These are phyloP conservation scores for Kryptopterus vitreolus DNA, from an alignment of 2,797 vertebrate species.

Conservation along the genomic window DNA sequence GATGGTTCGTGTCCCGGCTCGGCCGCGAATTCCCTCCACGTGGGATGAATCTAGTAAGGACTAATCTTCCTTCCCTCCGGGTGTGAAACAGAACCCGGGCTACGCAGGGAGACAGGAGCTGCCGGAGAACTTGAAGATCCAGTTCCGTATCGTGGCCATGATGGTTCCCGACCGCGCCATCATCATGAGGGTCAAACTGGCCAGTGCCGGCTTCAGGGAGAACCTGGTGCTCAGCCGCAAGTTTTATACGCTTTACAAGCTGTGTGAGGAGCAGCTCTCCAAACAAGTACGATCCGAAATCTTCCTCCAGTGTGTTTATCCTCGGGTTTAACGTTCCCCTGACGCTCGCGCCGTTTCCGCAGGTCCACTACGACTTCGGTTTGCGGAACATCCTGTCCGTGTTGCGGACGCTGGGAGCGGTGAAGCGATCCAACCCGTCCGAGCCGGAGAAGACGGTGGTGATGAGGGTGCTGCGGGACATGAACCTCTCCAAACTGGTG, in stretches of 20 bases:
- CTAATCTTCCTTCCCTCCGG: too few relatives aligned
- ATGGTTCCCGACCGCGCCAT: slow-evolving; percentile 97
- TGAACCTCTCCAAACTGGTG: slow-evolving; percentile 97
- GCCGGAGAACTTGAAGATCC: slow-evolving; percentile 96
- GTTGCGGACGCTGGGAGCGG: slow-evolving; percentile 86
- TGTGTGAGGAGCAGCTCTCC: slow-evolving; percentile 96
- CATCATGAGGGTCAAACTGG: slow-evolving; percentile 94
- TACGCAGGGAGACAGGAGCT: slow-evolving; percentile 94
- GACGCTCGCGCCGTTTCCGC: slow-evolving; percentile 32
- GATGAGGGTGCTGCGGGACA: slow-evolving; percentile 94
- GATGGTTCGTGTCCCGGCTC: slow-evolving; percentile 89
- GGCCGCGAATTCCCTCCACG: too few relatives aligned
- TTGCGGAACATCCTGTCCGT: slow-evolving; percentile 94
- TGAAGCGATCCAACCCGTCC: slow-evolving; percentile 84
- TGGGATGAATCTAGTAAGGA: too few relatives aligned
- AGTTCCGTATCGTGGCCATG: slow-evolving; percentile 95
- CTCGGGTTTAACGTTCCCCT: too few relatives aligned
- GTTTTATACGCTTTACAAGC: slow-evolving; percentile 92
- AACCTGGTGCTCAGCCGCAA: slow-evolving; percentile 91
- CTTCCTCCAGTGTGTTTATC: too few relatives aligned
- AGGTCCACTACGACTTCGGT: slow-evolving; percentile 98
- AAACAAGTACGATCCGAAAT: slow-evolving; percentile 86
- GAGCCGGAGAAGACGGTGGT: slow-evolving; percentile 94
- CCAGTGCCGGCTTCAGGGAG: slow-evolving; percentile 91
- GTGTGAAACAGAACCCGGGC: slow-evolving; percentile 81